Base-by-base conservation (phyloP, 2,797 vertebrate species). In the Carduelis carduelis region DNA sequence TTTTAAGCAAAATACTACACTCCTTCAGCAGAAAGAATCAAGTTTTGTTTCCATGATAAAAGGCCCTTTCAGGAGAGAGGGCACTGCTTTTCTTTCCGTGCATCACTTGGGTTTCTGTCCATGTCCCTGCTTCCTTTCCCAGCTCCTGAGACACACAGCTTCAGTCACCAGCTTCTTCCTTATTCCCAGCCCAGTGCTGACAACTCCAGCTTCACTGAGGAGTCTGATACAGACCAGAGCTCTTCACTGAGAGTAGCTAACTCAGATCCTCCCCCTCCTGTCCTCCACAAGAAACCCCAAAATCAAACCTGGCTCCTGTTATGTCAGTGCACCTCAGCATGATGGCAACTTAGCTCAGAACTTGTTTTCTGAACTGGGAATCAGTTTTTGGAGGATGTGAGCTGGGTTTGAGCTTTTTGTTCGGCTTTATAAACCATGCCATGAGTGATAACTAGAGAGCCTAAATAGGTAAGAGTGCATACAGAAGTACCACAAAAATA, bases 61-160 rank as follows among this genome's bases (percentile, higher is more conserved):
- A 94, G 84, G 77, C 74, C 46, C 86, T 87, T 95, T 96, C 90
- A 96, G 44, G 37, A 71, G 53, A 65, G 65, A 53, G 50, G 63
- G 55, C 46, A 68, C 52, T 76, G 34, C 4, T 57, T 96, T 83
- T 47, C 88, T 84, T 94, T 69, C 88, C 14, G 12, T 56, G 39
- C 83, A 94, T 92, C 85, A 81, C 66, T 95, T 94, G 89, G 55
- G 15, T 95, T 96, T 93, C 89, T 79, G 43, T 78, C 90, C 83
- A 35, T 90, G 88, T 86, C 70, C 28, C 49, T 46, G 57, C 77
- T 93, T 96, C 90, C 86, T 84, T 78, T 71, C 89, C 55, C 81
- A 76, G 95, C 59, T 90, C 72, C 77, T 8, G 0, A 50, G 8
- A 87, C 41, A 85, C 4, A 12, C 12, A 1, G 52, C 88, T 71